Evolutionary conservation across 2,113 vertebrate genomes (phyloP).

Genomic region (Platanista minor): DNA sequence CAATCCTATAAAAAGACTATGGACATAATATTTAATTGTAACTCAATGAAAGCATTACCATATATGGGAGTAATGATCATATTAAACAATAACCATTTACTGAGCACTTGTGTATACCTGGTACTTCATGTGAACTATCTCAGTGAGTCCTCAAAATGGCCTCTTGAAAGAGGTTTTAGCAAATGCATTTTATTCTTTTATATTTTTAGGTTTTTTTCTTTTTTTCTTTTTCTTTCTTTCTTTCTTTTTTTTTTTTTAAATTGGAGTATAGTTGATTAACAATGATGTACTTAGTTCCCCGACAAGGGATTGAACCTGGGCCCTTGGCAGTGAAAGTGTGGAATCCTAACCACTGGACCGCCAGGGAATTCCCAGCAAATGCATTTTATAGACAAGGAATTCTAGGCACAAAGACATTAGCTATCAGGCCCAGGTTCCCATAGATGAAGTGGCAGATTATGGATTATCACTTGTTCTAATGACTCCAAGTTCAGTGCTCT

Average conservation of each 20-base stretch:
- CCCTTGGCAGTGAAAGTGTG: neutral
- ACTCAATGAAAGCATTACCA: neutral
- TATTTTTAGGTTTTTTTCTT: neutral
- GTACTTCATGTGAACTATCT: neutral
- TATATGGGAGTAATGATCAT: neutral
- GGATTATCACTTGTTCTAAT: neutral
- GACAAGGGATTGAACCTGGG: neutral
- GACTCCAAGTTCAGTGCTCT: neutral
- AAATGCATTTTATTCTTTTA: neutral
- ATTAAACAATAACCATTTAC: neutral
- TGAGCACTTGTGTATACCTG: neutral
- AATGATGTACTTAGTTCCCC: neutral
- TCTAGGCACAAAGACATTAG: neutral
- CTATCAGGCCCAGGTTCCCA: neutral
- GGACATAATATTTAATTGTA: conserved; percentile 1
- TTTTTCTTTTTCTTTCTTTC: neutral
- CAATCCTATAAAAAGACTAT: neutral
- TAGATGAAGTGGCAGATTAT: neutral
- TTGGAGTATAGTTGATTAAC: neutral
- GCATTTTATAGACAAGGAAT: neutral
- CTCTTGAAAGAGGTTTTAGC: neutral
- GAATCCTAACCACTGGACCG: neutral
- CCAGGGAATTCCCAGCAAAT: neutral
- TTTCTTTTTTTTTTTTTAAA: neutral
- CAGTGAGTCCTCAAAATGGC: neutral